These are phyloP conservation scores for Dendrocincla fuliginosa DNA, from an alignment of 2,797 vertebrate species.

Conservation along the genomic window DNA sequence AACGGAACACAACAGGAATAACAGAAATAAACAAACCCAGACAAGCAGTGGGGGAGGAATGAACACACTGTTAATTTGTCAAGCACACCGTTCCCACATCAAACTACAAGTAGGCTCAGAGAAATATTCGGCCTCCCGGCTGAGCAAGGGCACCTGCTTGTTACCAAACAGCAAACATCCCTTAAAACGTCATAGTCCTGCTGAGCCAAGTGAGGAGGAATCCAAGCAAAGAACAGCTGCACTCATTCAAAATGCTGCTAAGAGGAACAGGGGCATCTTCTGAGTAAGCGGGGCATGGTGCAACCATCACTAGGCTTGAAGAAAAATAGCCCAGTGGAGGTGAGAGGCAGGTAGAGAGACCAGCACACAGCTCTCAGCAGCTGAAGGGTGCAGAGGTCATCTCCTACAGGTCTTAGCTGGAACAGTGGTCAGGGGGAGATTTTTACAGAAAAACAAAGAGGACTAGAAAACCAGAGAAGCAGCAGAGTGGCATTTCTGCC, in stretches of 20 bases:
- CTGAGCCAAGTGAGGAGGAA: background rate
- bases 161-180: background rate
- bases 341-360: background rate
- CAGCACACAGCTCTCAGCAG: background rate
- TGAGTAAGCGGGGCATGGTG: background rate
- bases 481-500: background rate
- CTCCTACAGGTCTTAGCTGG: background rate
- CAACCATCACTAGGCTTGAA: background rate
- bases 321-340: background rate
- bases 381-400: background rate
- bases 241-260: background rate
- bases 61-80: background rate
- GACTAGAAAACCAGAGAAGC: background rate
- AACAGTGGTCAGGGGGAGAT: background rate
- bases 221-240: background rate
- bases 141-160: conserved; percentile 4
- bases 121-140: background rate
- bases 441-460: background rate
- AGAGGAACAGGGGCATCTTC: background rate
- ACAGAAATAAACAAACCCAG: conserved; percentile 25
- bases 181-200: background rate
- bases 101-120: background rate
- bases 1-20: conserved; percentile 11
- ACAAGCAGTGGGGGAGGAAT: background rate
- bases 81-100: background rate